Evolutionary conservation across 2,888 invertebrate species (phyloP).

Genomic region (Theodoxus fluviatilis): DNA sequence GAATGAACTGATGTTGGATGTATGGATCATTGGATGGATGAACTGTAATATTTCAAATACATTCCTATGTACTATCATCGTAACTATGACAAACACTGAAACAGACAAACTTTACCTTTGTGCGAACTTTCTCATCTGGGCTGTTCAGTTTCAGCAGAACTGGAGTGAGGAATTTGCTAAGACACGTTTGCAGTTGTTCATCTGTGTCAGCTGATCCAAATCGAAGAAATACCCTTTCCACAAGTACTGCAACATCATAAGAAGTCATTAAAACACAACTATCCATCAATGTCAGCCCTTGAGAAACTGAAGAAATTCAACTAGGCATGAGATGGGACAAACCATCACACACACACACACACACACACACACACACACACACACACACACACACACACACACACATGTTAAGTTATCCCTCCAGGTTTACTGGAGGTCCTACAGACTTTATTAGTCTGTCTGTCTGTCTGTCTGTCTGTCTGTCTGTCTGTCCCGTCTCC

Average conservation of each 20-base stretch:
- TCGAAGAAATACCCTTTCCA: constrained; percentile 87
- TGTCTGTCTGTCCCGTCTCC: too few species aligned
- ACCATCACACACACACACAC: background rate
- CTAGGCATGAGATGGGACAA: background rate
- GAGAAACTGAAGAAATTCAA: background rate
- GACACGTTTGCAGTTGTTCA: constrained; percentile 83
- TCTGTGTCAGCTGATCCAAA: constrained; percentile 89
- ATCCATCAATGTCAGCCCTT: background rate
- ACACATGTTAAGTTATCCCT: too few species aligned
- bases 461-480: too few species aligned
- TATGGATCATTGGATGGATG: too few species aligned
- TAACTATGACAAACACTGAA: background rate
- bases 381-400: background rate
- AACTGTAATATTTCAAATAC: background rate
- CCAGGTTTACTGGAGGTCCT: too few species aligned
- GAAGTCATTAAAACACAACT: background rate
- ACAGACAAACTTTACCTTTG: constrained; percentile 68
- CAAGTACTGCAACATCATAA: constrained; percentile 66
- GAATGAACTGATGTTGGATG: background rate
- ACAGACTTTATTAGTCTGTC: too few species aligned
- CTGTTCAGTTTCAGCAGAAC: constrained; percentile 90
- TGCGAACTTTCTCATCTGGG: constrained; percentile 81
- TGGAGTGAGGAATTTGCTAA: constrained; percentile 84
- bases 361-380: background rate
- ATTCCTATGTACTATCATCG: background rate